Conservation (phyloP, 2,113 vertebrate species). For the Salvelinus namaycush region DNA sequence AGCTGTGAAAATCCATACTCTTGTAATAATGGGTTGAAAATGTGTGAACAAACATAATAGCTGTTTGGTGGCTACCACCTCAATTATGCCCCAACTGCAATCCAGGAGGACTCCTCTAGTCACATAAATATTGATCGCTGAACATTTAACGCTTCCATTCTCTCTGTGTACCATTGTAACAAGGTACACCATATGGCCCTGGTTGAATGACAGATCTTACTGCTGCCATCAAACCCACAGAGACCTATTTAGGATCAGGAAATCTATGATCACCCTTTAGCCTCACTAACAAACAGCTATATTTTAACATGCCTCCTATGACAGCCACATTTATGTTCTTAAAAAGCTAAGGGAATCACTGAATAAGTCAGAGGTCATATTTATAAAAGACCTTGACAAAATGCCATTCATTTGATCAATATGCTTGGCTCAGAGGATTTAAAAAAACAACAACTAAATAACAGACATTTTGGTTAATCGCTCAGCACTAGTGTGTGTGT, state of each 20-base stretch:
- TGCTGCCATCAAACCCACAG: neutral
- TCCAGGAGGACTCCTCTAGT: neutral
- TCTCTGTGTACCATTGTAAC: neutral
- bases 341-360: too few species aligned
- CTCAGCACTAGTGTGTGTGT: neutral
- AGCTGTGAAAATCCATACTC: neutral
- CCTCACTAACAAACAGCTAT: too few species aligned
- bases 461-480: too few species aligned
- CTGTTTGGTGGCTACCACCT: neutral
- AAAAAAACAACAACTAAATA: neutral
- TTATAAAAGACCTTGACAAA: too few species aligned
- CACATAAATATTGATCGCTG: neutral
- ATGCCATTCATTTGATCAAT: too few species aligned
- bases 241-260: neutral
- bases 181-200: neutral
- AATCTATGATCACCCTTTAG: neutral
- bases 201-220: neutral
- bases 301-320: too few species aligned
- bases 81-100: neutral
- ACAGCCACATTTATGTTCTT: too few species aligned
- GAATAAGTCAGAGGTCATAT: too few species aligned
- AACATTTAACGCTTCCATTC: neutral
- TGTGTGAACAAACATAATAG: neutral
- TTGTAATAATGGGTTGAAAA: constrained; percentile 4
- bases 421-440: too few species aligned